Conservation (phyloP, 2,113 vertebrate genomes). For the Dromiciops gliroides region DNA sequence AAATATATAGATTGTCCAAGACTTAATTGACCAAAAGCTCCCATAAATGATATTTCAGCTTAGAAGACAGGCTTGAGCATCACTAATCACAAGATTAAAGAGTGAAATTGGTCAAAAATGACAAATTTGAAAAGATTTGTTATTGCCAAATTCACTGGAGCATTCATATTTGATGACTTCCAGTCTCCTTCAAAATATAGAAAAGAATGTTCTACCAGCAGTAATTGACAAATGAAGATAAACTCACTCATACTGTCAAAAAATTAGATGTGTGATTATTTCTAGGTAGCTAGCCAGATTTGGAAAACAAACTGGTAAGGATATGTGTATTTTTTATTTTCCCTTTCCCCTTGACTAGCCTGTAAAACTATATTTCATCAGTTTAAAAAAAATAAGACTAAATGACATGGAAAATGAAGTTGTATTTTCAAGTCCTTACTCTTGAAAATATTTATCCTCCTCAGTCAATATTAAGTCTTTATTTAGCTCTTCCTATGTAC, state of each 20-base stretch:
- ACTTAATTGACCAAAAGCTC: conserved; percentile 72
- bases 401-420: background rate
- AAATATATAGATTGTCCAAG: conserved; percentile 54
- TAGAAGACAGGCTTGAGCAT: conserved; percentile 59
- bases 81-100: conserved; percentile 74
- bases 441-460: background rate
- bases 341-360: background rate
- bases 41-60: conserved; percentile 60
- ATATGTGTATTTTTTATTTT: conserved; percentile 4
- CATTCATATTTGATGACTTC: conserved; percentile 71
- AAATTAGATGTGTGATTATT: conserved; percentile 60
- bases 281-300: conserved; percentile 51
- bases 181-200: conserved; percentile 66
- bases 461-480: background rate
- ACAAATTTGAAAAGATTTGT: conserved; percentile 63
- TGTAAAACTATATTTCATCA: conserved; percentile 32
- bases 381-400: conserved; percentile 32
- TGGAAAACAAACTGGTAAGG: conserved; percentile 35
- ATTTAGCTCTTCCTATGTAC: background rate
- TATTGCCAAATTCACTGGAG: conserved; percentile 70
- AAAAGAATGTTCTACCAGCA: conserved; percentile 70
- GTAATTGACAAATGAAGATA: conserved; percentile 76
- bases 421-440: background rate
- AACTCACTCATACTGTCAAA: conserved; percentile 62
- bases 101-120: conserved; percentile 59